These are phyloP conservation scores for Odontamblyopus lacepedii DNA, from an alignment of 2,797 vertebrate species.

Conservation along the genomic window DNA sequence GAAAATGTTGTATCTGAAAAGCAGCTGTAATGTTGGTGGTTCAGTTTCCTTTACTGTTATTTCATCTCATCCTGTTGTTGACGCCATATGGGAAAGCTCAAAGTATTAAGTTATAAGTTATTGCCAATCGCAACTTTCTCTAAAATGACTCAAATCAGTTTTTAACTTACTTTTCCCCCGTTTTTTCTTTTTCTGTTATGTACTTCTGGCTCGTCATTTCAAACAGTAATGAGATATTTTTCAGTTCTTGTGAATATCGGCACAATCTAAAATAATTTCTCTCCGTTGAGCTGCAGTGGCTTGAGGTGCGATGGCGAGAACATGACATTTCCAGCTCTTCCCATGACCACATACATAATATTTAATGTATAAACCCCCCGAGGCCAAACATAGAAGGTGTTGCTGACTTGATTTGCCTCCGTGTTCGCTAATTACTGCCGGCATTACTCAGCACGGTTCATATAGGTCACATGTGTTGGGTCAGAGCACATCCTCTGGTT, in stretches of 20 bases:
- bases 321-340: not conserved
- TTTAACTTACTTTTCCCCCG: not conserved
- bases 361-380: not conserved
- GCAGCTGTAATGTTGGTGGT: too few species aligned
- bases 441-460: constrained; percentile 9
- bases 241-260: not conserved
- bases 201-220: not conserved
- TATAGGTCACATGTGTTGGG: constrained; percentile 38
- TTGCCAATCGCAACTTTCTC: too few species aligned
- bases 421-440: constrained; percentile 7
- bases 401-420: not conserved
- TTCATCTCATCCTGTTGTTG: too few species aligned
- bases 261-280: not conserved
- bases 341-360: not conserved
- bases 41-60: too few species aligned
- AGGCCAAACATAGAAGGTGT: not conserved
- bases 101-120: too few species aligned
- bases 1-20: too few species aligned
- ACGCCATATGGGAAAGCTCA: too few species aligned
- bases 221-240: not conserved
- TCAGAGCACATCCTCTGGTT: constrained; percentile 34
- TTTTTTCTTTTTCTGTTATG: not conserved
- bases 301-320: not conserved
- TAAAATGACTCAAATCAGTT: not conserved
- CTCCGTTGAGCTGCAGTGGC: not conserved